phyloP scores from a whole-genome alignment of 2,113 vertebrate genomes.

The Campylomormyrus numenius region DNA sequence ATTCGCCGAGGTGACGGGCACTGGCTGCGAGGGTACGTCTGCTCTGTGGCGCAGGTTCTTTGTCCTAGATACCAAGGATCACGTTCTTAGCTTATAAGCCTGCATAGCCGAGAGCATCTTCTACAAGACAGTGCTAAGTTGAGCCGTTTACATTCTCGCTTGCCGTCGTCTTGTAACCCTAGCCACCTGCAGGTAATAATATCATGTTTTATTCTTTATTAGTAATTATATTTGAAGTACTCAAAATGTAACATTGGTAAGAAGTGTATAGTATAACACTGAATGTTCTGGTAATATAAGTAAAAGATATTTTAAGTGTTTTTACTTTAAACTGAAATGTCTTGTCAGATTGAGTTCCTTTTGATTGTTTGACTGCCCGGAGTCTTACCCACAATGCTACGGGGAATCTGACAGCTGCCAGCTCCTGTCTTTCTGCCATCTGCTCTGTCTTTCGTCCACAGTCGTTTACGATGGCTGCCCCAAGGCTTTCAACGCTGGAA shows the following conservation, averaged over 20 bases:
- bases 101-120: neutral
- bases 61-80: neutral
- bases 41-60: neutral
- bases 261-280: neutral
- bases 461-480: conserved; percentile 82
- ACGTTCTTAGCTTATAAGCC: neutral
- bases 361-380: neutral
- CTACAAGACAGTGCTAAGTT: neutral
- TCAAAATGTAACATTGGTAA: neutral
- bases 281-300: neutral
- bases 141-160: neutral
- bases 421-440: neutral
- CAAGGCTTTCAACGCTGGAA: conserved; percentile 70
- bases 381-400: neutral
- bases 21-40: conserved; percentile 73
- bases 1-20: conserved; percentile 70
- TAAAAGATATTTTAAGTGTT: neutral
- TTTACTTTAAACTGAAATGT: neutral
- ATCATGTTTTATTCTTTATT: neutral
- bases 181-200: neutral
- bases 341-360: neutral
- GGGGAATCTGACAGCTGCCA: neutral
- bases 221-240: neutral
- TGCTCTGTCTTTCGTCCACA: conserved; percentile 37
- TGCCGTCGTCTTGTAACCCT: neutral